Conservation (phyloP, 2,113 vertebrate genomes). For the Arizona elegans region DNA sequence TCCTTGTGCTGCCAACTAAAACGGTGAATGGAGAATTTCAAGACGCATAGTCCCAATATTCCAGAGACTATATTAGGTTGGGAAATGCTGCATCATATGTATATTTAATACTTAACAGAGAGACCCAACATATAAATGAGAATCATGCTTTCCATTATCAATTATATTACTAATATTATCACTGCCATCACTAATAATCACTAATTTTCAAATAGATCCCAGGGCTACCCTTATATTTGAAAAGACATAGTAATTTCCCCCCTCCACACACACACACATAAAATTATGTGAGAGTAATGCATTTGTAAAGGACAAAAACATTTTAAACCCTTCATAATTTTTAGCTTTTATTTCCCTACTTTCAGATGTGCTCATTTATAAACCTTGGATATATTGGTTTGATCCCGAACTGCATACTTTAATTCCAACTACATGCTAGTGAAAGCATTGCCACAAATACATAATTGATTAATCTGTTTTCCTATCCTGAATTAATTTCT, state of each 20-base stretch:
- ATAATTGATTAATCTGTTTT: constrained; percentile 1
- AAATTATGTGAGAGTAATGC: neutral
- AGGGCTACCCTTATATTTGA: neutral
- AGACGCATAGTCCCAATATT: neutral
- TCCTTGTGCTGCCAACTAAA: neutral
- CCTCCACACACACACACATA: neutral
- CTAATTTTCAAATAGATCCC: neutral
- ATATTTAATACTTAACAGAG: neutral
- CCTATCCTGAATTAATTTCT: constrained; percentile 10
- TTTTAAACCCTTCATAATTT: neutral
- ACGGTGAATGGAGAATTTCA: neutral
- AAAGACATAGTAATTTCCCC: neutral
- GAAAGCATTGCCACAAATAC: neutral
- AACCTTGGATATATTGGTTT: neutral
- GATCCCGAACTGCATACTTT: neutral
- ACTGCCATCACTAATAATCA: neutral
- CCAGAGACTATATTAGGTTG: neutral
- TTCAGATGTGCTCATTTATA: constrained; percentile 11
- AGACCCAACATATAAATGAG: neutral
- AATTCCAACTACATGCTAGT: neutral
- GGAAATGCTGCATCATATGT: neutral
- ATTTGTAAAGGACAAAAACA: neutral
- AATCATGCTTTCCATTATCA: neutral
- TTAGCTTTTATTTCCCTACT: neutral
- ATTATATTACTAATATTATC: neutral